Conservation (phyloP, 2,797 vertebrate species). For the Alauda arvensis region DNA sequence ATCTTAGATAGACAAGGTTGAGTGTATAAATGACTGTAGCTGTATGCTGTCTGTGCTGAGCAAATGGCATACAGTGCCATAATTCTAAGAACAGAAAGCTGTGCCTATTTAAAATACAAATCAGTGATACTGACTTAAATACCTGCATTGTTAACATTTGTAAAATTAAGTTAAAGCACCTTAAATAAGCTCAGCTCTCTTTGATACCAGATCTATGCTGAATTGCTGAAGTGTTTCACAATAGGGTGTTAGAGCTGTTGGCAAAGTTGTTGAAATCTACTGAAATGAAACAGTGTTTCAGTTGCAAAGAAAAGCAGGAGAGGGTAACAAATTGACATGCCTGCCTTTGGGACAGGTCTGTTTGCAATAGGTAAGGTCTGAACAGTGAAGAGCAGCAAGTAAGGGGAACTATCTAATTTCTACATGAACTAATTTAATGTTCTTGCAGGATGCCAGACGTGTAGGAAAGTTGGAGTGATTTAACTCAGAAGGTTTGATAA, state of each 20-base stretch:
- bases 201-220: not conserved
- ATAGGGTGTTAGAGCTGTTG: not conserved
- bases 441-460: not conserved
- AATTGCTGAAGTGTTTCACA: not conserved
- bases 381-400: not conserved
- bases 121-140: not conserved
- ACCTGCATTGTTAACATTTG: not conserved
- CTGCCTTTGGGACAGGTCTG: not conserved
- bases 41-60: not conserved
- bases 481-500: not conserved
- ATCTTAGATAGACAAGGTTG: not conserved
- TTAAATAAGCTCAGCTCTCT: not conserved
- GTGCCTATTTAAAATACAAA: not conserved
- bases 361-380: not conserved
- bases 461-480: not conserved
- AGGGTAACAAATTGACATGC: not conserved
- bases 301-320: not conserved
- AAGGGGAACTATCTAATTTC: not conserved
- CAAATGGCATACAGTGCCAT: accelerated
- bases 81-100: not conserved
- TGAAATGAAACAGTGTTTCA: not conserved
- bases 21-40: not conserved
- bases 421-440: not conserved
- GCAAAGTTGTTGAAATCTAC: not conserved
- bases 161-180: not conserved